phyloP scores from a whole-genome alignment of 2,888 invertebrate species.

The Xylophagus ater region DNA sequence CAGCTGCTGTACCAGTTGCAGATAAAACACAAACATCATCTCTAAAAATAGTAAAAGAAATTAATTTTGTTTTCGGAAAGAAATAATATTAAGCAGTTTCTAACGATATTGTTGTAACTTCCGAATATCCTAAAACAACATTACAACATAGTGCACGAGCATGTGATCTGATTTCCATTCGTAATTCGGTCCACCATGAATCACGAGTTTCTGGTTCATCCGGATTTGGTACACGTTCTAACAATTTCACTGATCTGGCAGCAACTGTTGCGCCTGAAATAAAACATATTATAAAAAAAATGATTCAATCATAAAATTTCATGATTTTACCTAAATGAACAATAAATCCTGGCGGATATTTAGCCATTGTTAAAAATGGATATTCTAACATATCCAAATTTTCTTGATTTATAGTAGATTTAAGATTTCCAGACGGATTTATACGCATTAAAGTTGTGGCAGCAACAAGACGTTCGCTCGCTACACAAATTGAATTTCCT shows the following conservation, averaged over 20 bases:
- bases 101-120: conserved; percentile 85
- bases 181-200: conserved; percentile 93
- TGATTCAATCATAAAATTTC: neutral
- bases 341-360: conserved; percentile 81
- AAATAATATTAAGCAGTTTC: conserved; percentile 19
- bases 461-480: conserved; percentile 48
- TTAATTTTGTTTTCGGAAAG: conserved; percentile 2
- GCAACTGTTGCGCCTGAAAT: conserved; percentile 64
- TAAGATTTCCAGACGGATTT: conserved; percentile 49
- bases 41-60: conserved; percentile 42
- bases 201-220: conserved; percentile 88
- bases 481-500: conserved; percentile 64
- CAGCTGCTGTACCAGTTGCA: conserved; percentile 87
- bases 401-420: conserved; percentile 60
- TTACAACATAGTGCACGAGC: conserved; percentile 86
- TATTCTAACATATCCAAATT: conserved; percentile 86
- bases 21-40: conserved; percentile 93
- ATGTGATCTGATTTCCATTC: conserved; percentile 92
- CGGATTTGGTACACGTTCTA: conserved; percentile 68
- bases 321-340: conserved; percentile 63
- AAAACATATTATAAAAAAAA: neutral
- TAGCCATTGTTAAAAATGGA: conserved; percentile 87
- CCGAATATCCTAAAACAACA: conserved; percentile 88
- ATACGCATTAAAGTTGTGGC: conserved; percentile 46
- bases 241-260: conserved; percentile 69